phyloP scores from a whole-genome alignment of 2,797 vertebrate species.

The Harpia harpyja region DNA sequence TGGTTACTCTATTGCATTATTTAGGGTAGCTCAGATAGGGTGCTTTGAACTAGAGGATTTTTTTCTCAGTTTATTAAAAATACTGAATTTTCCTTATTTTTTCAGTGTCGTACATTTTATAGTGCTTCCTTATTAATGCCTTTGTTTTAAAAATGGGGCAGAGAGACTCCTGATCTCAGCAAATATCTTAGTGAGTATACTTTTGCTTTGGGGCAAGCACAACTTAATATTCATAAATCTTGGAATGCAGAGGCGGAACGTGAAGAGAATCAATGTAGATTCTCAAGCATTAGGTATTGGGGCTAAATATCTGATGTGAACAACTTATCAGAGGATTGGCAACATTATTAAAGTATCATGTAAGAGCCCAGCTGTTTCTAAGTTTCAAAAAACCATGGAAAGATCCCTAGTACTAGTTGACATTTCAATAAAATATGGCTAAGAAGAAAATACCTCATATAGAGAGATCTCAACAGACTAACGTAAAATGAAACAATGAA shows the following conservation, averaged over 20 bases:
- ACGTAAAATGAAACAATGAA: slow-evolving; percentile 60
- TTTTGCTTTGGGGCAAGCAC: slow-evolving; percentile 79
- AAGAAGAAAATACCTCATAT: slow-evolving; percentile 68
- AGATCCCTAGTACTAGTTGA: slow-evolving; percentile 59
- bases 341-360: slow-evolving; percentile 78
- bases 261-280: slow-evolving; percentile 74
- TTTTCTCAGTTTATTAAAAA: slow-evolving; percentile 59
- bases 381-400: slow-evolving; percentile 71
- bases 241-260: slow-evolving; percentile 69
- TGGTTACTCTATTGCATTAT: slow-evolving; percentile 48
- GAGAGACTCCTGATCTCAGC: slow-evolving; percentile 80
- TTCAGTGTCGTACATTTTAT: slow-evolving; percentile 61
- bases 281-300: slow-evolving; percentile 74
- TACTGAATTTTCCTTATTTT: slow-evolving; percentile 68
- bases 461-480: slow-evolving; percentile 57
- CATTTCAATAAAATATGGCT: slow-evolving; percentile 74
- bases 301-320: slow-evolving; percentile 80
- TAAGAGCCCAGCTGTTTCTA: slow-evolving; percentile 65
- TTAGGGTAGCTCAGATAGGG: slow-evolving; percentile 37
- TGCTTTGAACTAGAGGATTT: slow-evolving; percentile 51
- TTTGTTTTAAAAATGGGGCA: slow-evolving; percentile 77
- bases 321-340: slow-evolving; percentile 77
- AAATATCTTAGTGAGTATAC: slow-evolving; percentile 78
- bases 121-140: slow-evolving; percentile 71
- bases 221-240: slow-evolving; percentile 81